Evolutionary conservation across 2,888 invertebrate genomes (phyloP).

Genomic region (Ecliptopera silaceata): DNA sequence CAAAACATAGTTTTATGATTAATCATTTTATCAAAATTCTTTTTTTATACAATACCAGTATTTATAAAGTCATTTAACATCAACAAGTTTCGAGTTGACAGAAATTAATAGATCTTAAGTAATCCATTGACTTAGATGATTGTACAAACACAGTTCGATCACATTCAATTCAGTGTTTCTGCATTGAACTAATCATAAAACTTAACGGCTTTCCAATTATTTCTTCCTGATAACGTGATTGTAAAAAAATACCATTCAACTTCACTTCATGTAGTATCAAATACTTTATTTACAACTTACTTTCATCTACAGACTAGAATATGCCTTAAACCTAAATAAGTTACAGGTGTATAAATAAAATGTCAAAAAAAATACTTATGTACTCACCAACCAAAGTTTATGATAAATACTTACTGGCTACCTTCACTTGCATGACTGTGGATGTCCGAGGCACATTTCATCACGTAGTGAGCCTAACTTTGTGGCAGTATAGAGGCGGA

Average conservation of each 20-base stretch:
- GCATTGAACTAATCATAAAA: slow-evolving; percentile 9
- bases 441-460: slow-evolving; percentile 43
- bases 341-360: slow-evolving; percentile 29
- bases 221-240: slow-evolving; percentile 27
- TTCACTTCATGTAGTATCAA: slow-evolving; percentile 22
- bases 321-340: slow-evolving; percentile 17
- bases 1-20: neutral
- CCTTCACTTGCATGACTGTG: slow-evolving; percentile 58
- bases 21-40: no score
- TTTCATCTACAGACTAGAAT: slow-evolving; percentile 31
- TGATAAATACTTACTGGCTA: slow-evolving; percentile 59
- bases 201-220: slow-evolving; percentile 16
- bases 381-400: slow-evolving; percentile 55
- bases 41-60: no score
- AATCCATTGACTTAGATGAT: slow-evolving; percentile 3
- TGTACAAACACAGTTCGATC: slow-evolving; percentile 13
- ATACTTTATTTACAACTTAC: slow-evolving; percentile 22
- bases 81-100: neutral
- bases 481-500: slow-evolving; percentile 31
- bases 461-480: slow-evolving; percentile 46
- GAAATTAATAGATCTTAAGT: neutral
- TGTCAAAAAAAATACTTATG: slow-evolving; percentile 31
- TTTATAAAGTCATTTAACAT: no score
- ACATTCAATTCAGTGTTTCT: slow-evolving; percentile 1
- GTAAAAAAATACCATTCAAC: slow-evolving; percentile 24